These are phyloP conservation scores for Garra rufa DNA, from an alignment of 2,113 vertebrate genomes.

Conservation along the genomic window DNA sequence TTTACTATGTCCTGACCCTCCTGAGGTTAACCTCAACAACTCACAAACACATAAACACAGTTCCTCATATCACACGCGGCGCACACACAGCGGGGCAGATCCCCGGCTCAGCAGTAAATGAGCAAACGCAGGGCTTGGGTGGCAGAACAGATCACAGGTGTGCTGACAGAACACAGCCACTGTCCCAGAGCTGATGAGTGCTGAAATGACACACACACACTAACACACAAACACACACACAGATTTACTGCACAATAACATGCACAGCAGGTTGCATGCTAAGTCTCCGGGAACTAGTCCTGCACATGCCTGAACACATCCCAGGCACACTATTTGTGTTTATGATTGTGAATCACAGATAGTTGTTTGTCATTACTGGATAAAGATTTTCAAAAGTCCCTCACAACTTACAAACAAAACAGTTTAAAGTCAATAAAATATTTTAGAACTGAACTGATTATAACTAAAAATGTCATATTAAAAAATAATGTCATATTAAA, in stretches of 20 bases:
- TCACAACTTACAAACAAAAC: not conserved
- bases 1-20: conserved; percentile 9
- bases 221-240: not conserved
- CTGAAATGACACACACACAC: conserved; percentile 8
- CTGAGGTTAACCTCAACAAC: conserved; percentile 37
- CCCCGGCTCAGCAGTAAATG: conserved; percentile 46
- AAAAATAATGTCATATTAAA: not conserved
- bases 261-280: conserved; percentile 3
- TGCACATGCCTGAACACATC: conserved; percentile 28
- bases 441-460: not conserved
- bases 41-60: conserved; percentile 28
- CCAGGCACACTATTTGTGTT: not conserved
- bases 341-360: not conserved
- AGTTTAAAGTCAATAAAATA: not conserved
- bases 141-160: conserved; percentile 30
- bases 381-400: not conserved
- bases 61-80: not conserved
- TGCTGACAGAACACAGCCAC: conserved; percentile 46
- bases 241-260: not conserved
- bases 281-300: not conserved
- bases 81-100: conserved; percentile 1
- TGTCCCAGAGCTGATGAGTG: conserved; percentile 22
- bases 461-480: not conserved
- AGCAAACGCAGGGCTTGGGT: conserved; percentile 22
- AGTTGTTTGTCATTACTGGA: not conserved